Base-by-base conservation (phyloP, 2,113 vertebrate species). In the Orcinus orca region DNA sequence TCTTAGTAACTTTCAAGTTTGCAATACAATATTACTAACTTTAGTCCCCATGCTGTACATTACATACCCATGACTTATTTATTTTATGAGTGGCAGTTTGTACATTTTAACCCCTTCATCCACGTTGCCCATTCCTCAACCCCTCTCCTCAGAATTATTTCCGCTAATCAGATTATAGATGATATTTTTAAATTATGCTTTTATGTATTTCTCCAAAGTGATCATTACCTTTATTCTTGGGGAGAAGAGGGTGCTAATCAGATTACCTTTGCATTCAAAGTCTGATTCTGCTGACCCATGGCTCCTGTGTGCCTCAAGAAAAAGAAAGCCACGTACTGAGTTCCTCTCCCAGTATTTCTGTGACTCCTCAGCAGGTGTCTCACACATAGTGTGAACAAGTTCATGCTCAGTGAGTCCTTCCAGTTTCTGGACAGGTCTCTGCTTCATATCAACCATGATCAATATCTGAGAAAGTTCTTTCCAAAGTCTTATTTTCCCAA, bases 161-260 rank as follows among this genome's bases (percentile, higher is more conserved):
- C 41, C 41, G 26, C 79, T 90, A 53, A 62, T 80, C 44, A 77
- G 31, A 50, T 55, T 82, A 84, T 53, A 36, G 63, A 21, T 95
- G 36, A 68, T 76, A 53, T 88, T 92, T 82, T 83, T 2, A 65
- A 47, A 77, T 71, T 87, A 50, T 33, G 26, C 60, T 91, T 93
- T 50, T 76, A 31, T 55, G 6, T 97, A 44, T 83, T 95, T 95
- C 96, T 81, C 87, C 29, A 41, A 53, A 65, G 29, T 88, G 41
- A 80, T 93, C 63, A 63, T 85, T 92, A 21, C 73, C 68, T 90
- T 92, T 92, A 31, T 86, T 86, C 21, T 55, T 76, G 63, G 31
- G 23, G 23, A 80, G 36, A n/a, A 85, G 33, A 62, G 3, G 18
- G 36, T 80, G 14, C n/a, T 90, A 41, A 25, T 65, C 8, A 81